Base-by-base conservation (phyloP, 2,113 vertebrate genomes). In the Protobothrops mucrosquamatus region DNA sequence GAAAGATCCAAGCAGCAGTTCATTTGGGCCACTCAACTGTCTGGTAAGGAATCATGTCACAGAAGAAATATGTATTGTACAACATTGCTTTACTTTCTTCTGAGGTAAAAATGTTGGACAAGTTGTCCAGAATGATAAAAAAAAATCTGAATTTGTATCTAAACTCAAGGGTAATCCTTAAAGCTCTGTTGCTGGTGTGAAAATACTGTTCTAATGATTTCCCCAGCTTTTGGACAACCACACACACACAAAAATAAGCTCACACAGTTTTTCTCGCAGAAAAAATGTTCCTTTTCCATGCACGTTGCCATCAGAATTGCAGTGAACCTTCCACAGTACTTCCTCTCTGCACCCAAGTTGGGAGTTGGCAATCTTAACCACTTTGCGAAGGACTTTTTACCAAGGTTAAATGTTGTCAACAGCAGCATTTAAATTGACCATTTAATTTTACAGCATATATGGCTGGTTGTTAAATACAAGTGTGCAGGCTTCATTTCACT, bases 151-250 rank as follows among this genome's bases (percentile, higher is more conserved):
- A 89, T 94, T 94, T 93, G 91, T 64, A 89, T 54, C 88, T 87
- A 23, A 95, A 85, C 94, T 93, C 89, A 92, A 94, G 93, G 86
- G 86, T 93, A 94, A 87, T 96, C 91, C 95, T 96, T 59, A 81
- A 57, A 93, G 92, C 0, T 85, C 34, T 92, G 92, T 56, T 93
- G 94, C 94, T 90, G 94, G 90, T 96, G 22, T 94, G 55, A 95
- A 95, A 96, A 39, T 87, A 52, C 1, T 34, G 6, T 54, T 87
- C 48, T 52, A n/a, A n/a, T 87, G 29, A 87, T 52, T 52, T n/a
- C 3, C 26, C 51, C 86, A 87, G 26, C 12, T 54, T 87, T 54
- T 87, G 86, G 48, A 18, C 29, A 52, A n/a, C 86, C 51, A 29
- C 29, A n/a, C 86, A 26, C 14, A 15, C n/a, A 29, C n/a, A 20